A percentile compares a stretch with the other conserved stretches of the same genome.
Evolutionary conservation across 2,888 invertebrate genomes (phyloP).

Genomic region (Drosophila cognata): DNA sequence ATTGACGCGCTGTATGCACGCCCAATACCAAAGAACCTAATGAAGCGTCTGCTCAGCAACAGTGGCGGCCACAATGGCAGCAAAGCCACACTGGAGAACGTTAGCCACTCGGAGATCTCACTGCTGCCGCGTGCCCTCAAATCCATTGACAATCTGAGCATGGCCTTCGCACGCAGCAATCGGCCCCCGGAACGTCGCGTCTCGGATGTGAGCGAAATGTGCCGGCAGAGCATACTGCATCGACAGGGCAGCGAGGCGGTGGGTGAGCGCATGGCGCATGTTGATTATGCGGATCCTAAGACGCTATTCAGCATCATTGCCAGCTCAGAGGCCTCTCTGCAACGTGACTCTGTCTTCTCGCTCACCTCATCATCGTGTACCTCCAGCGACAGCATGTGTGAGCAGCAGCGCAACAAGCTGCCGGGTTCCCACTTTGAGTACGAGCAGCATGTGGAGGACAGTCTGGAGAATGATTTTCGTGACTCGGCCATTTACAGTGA

Average conservation of each 20-base stretch:
- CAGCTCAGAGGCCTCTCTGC: constrained; percentile 76
- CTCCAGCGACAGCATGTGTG: constrained; percentile 84
- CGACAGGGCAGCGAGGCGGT: constrained; percentile 93
- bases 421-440: constrained; percentile 88
- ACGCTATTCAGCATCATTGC: constrained; percentile 85
- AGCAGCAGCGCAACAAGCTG: constrained; percentile 70
- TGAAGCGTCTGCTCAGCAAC: constrained; percentile 79
- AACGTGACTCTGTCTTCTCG: constrained; percentile 84
- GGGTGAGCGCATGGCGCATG: constrained; percentile 94
- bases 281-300: constrained; percentile 93
- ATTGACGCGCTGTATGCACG: constrained; percentile 65
- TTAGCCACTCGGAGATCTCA: constrained; percentile 80
- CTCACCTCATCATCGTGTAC: constrained; percentile 81
- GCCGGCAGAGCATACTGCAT: constrained; percentile 86
- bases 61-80: constrained; percentile 37
- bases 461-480: constrained; percentile 89
- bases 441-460: constrained; percentile 90
- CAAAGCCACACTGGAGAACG: constrained; percentile 65
- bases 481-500: constrained; percentile 95
- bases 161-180: constrained; percentile 75
- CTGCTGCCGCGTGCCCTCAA: constrained; percentile 78
- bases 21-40: constrained; percentile 78
- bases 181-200: constrained; percentile 83
- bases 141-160: constrained; percentile 76
- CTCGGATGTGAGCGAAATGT: constrained; percentile 84